These are phyloP conservation scores for Passer domesticus DNA, from an alignment of 2,113 vertebrate genomes.

Conservation along the genomic window DNA sequence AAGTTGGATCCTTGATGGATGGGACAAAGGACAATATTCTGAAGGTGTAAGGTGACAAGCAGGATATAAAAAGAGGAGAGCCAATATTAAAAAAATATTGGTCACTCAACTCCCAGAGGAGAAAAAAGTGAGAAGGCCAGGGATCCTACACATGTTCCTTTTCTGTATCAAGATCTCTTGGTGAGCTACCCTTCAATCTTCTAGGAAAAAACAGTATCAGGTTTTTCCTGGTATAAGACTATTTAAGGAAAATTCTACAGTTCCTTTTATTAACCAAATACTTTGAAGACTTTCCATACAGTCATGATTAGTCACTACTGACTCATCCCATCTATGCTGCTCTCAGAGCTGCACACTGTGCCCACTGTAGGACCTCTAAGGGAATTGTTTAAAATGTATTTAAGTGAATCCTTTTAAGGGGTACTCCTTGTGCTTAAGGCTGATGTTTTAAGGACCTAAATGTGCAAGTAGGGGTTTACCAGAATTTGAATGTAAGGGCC, in stretches of 20 bases:
- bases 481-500: background rate
- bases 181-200: background rate
- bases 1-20: background rate
- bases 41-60: background rate
- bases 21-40: background rate
- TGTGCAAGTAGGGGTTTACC: background rate
- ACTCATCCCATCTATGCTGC: background rate
- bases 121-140: background rate
- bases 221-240: background rate
- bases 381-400: background rate
- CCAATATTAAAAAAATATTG: background rate
- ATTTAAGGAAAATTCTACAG: conserved; percentile 7
- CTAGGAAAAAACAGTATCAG: background rate
- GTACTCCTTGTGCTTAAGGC: background rate
- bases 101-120: background rate
- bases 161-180: background rate
- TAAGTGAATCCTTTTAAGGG: background rate
- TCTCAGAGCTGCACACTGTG: background rate
- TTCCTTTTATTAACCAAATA: background rate
- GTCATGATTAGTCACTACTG: background rate
- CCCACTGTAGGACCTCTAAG: background rate
- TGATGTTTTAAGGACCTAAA: background rate
- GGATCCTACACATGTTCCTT: background rate
- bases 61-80: background rate
- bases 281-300: background rate